Evolutionary conservation across 2,113 vertebrate species (phyloP).

Genomic region (Percina caprodes): DNA sequence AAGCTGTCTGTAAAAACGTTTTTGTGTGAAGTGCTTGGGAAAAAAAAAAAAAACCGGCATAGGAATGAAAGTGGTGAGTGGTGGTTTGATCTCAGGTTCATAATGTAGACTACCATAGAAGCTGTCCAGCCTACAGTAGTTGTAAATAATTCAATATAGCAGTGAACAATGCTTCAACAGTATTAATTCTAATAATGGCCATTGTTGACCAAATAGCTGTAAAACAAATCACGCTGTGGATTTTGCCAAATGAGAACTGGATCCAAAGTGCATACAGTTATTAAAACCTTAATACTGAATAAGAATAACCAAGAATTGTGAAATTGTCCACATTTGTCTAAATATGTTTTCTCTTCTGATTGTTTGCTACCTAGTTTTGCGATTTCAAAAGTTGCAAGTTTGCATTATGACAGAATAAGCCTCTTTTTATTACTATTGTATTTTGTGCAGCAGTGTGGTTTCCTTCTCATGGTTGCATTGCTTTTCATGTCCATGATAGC

Average conservation of each 20-base stretch:
- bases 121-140: slow-evolving; percentile 2
- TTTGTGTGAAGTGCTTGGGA: not conserved
- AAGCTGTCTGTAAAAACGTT: slow-evolving; percentile 18
- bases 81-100: slow-evolving; percentile 7
- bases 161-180: not conserved
- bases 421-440: not conserved
- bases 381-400: not conserved
- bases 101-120: slow-evolving; percentile 9
- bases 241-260: not conserved
- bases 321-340: not conserved
- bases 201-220: not conserved
- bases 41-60: not conserved
- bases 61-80: slow-evolving; percentile 3
- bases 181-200: not conserved
- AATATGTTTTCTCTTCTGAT: not conserved
- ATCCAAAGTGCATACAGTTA: not conserved
- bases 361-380: not conserved
- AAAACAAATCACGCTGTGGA: not conserved
- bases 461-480: not conserved
- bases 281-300: no score
- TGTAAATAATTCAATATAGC: slow-evolving; percentile 16
- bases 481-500: no score
- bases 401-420: not conserved
- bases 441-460: not conserved
- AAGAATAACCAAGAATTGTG: not conserved